Conservation (phyloP, 2,888 invertebrate species). For the Clistopyga incitator region DNA sequence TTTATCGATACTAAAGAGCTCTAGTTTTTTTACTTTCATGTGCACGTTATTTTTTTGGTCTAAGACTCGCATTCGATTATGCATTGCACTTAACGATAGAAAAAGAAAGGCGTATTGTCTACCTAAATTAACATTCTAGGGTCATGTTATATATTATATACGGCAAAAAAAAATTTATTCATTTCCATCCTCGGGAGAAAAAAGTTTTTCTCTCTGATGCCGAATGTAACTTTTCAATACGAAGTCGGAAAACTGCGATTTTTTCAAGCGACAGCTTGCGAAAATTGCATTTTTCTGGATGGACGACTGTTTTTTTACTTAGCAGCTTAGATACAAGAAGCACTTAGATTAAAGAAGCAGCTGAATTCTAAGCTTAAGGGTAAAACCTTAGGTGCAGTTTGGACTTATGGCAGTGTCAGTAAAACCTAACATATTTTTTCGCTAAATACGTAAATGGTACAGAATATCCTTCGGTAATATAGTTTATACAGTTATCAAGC, state of each 20-base stretch:
- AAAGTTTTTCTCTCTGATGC: too few species aligned
- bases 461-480: neutral
- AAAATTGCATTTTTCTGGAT: neutral
- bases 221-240: too few species aligned
- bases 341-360: neutral
- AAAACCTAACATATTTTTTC: slow-evolving; percentile 36
- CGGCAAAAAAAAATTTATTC: neutral
- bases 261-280: neutral
- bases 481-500: neutral
- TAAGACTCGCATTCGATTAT: neutral
- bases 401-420: slow-evolving; percentile 61
- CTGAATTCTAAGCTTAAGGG: neutral
- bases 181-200: too few species aligned
- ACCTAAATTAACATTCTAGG: neutral
- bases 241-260: too few species aligned
- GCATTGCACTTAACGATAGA: neutral
- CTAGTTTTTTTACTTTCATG: neutral
- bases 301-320: too few species aligned
- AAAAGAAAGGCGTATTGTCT: neutral
- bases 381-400: slow-evolving; percentile 48
- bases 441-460: slow-evolving; percentile 1
- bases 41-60: slow-evolving; percentile 1
- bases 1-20: neutral
- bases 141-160: neutral
- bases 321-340: slow-evolving; percentile 1